Conservation (phyloP, 2,113 vertebrate genomes). For the Arvicanthis niloticus region DNA sequence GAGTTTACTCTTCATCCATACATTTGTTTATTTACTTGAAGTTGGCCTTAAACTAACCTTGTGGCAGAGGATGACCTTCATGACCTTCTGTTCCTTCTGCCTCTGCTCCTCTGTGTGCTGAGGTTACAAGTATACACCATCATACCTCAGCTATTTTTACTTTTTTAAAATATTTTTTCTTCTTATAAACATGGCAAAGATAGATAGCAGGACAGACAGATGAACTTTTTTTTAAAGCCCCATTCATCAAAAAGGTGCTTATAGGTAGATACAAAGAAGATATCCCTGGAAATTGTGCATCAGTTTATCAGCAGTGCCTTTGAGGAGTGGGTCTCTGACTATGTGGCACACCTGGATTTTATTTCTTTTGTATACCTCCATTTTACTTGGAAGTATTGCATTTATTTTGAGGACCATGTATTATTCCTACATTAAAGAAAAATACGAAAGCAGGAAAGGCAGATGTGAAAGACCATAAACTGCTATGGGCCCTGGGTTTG, state of each 20-base stretch:
- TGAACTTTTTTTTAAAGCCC: neutral
- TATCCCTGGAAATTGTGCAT: neutral
- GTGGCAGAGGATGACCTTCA: neutral
- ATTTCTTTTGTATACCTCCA: neutral
- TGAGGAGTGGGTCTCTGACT: neutral
- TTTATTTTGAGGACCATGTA: constrained; percentile 10
- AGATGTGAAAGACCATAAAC: neutral
- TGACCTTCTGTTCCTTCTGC: neutral
- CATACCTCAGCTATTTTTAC: neutral
- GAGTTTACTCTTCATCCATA: neutral
- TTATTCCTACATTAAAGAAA: constrained; percentile 42
- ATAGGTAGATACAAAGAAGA: neutral
- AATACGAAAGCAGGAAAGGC: neutral
- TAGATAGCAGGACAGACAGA: neutral
- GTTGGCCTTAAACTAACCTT: neutral
- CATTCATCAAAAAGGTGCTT: neutral
- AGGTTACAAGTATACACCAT: neutral
- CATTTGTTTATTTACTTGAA: neutral
- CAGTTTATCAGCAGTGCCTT: neutral
- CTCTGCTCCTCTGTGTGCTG: neutral
- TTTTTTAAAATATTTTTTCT: constrained; percentile 24
- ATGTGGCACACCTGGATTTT: neutral
- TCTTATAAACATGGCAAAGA: neutral
- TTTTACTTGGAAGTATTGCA: neutral
- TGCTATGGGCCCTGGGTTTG: neutral